Evolutionary conservation across 2,888 invertebrate genomes (phyloP).

Genomic region (Hirudinaria manillensis): DNA sequence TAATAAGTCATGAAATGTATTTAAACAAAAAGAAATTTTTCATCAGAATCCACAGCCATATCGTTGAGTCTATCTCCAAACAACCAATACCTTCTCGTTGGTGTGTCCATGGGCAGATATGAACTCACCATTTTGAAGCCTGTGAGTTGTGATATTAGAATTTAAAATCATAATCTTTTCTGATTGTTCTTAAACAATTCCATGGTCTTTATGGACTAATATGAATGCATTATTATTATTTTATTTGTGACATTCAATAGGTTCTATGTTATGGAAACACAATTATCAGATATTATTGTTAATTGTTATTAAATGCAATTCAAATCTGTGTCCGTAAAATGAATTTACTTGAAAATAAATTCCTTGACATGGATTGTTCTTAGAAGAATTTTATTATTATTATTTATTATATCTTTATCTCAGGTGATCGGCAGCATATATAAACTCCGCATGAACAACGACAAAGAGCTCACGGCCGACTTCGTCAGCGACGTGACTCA

Average conservation of each 20-base stretch:
- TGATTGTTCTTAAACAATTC: no score
- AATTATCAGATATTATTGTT: no score
- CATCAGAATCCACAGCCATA: conserved; percentile 68
- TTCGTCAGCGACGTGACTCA: conserved; percentile 50
- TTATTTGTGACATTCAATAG: no score
- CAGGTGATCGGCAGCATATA: conserved; percentile 51
- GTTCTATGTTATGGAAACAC: no score
- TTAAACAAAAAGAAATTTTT: no score
- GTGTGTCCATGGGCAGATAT: conserved; percentile 60
- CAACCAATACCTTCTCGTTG: conserved; percentile 71
- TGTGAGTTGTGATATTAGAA: no score
- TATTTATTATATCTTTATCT: neutral
- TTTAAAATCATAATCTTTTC: no score
- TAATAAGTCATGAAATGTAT: no score
- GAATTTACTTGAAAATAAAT: neutral
- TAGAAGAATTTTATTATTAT: neutral
- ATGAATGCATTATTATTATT: no score
- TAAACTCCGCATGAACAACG: conserved; percentile 47
- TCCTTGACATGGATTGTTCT: neutral
- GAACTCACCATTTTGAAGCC: conserved; percentile 31
- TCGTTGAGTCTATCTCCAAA: conserved; percentile 79
- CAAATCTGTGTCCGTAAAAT: conserved; percentile 27
- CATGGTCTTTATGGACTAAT: no score
- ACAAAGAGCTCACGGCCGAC: conserved; percentile 16
- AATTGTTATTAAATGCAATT: no score